Conservation (phyloP, 2,797 vertebrate species). For the Carcharodon carcharias region DNA sequence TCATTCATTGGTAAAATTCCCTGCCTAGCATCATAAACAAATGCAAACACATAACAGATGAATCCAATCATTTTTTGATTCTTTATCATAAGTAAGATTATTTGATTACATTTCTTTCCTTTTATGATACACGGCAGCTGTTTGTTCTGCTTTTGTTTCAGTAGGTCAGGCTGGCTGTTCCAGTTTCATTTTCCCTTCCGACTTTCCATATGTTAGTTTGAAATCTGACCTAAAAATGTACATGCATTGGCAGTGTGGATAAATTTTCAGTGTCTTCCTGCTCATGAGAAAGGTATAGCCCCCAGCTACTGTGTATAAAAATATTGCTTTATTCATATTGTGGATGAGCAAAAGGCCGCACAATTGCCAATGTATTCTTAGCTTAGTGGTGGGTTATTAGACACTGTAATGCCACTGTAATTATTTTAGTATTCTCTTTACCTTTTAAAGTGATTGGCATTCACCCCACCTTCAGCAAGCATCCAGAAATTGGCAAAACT, state of each 20-base stretch:
- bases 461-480: neutral
- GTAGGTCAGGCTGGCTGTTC: neutral
- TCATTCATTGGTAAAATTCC: neutral
- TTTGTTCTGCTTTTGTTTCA: neutral
- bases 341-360: neutral
- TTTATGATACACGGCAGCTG: neutral
- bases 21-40: neutral
- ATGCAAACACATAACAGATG: neutral
- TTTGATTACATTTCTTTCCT: neutral
- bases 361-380: neutral
- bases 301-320: neutral
- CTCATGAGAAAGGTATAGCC: neutral
- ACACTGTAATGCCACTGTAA: neutral
- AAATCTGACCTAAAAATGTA: neutral
- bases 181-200: neutral
- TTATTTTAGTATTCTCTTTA: neutral
- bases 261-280: neutral
- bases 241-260: neutral
- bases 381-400: neutral
- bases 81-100: neutral
- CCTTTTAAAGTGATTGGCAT: constrained; percentile 1
- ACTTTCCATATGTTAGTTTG: neutral
- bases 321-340: neutral
- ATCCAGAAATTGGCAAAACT: neutral
- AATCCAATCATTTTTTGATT: neutral